Evolutionary conservation across 1,140 invertebrate genomes (phyloP).

Genomic region (Homarus americanus): DNA sequence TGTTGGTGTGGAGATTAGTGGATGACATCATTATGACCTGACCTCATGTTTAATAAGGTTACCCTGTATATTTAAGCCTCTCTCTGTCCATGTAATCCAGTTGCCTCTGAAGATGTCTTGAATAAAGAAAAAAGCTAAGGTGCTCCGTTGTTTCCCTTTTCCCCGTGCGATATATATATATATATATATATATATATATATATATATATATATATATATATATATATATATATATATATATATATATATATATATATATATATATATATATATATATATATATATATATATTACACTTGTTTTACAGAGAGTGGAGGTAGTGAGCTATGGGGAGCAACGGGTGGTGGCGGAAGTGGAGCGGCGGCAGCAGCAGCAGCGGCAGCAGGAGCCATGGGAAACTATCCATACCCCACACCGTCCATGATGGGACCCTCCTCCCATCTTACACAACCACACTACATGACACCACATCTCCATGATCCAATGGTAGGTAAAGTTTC

Average conservation of each 20-base stretch:
- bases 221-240: conserved; percentile 40
- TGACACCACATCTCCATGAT: conserved; percentile 82
- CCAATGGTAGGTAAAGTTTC: conserved; percentile 81
- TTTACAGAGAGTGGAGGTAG: conserved; percentile 42
- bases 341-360: conserved; percentile 49
- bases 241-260: conserved; percentile 9
- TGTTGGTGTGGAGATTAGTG: no score
- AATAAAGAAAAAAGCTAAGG: no score
- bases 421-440: conserved; percentile 78
- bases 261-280: no score
- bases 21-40: no score
- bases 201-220: conserved; percentile 42
- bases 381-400: conserved; percentile 60
- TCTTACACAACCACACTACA: conserved; percentile 77
- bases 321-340: conserved; percentile 49
- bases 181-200: conserved; percentile 6
- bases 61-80: no score
- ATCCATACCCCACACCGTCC: conserved; percentile 75
- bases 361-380: conserved; percentile 53
- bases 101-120: no score
- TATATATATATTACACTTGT: not conserved
- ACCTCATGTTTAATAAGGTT: no score
- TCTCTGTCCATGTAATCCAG: no score
- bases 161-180: no score
- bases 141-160: no score